Percentiles rank a stretch among this genome's conserved stretches.
Conservation (phyloP, 2,888 invertebrate genomes). For the Trissolcus japonicus region DNA sequence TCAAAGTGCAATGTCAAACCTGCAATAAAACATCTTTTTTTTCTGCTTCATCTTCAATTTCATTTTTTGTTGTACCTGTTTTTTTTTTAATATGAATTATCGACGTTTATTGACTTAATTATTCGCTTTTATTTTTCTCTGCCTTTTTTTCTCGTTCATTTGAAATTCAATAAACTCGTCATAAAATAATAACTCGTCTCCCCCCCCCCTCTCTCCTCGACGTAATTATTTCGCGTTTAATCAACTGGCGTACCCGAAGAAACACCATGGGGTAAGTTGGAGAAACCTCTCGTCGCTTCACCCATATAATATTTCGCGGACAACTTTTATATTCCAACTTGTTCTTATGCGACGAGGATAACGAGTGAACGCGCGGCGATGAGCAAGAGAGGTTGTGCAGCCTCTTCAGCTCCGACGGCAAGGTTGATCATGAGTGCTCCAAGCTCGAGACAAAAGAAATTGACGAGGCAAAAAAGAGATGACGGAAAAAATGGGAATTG, state of each 20-base stretch:
- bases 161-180: conserved; percentile 10
- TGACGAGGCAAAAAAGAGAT: conserved; percentile 34
- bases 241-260: conserved; percentile 30
- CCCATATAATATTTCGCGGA: conserved; percentile 37
- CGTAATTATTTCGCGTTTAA: conserved; percentile 40
- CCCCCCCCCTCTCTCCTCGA: no score
- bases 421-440: conserved; percentile 47
- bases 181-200: conserved; percentile 24
- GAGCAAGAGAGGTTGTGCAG: conserved; percentile 19
- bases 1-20: no score
- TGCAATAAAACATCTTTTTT: no score
- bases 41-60: no score
- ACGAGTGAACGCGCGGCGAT: conserved; percentile 13
- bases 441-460: conserved; percentile 44
- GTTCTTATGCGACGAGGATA: conserved; percentile 28
- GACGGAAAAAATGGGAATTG: conserved; percentile 52
- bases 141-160: neutral
- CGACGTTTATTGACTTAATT: no score
- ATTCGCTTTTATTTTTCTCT: no score
- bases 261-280: conserved; percentile 41
- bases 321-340: conserved; percentile 38
- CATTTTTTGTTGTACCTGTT: no score
- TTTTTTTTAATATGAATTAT: no score
- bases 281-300: conserved; percentile 22
- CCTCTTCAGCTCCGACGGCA: conserved; percentile 43